Evolutionary conservation across 2,113 vertebrate species (phyloP).

Genomic region (Callithrix jacchus): DNA sequence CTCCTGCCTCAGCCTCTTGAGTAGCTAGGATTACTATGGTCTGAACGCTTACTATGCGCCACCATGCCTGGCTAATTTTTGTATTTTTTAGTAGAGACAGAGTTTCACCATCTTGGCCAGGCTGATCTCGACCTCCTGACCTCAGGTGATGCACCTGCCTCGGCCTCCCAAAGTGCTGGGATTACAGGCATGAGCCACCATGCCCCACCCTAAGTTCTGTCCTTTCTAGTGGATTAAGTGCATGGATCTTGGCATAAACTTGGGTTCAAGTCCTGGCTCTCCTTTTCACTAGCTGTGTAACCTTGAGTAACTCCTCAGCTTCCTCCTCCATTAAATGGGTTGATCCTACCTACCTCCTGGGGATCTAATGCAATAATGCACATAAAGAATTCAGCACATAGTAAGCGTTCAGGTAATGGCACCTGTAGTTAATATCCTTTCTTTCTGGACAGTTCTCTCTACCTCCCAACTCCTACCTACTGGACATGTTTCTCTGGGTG

Average conservation of each 20-base stretch:
- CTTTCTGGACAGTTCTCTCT: not conserved
- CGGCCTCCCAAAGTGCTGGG: no score
- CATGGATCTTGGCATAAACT: not conserved
- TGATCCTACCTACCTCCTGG: not conserved
- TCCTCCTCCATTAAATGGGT: constrained; percentile 1
- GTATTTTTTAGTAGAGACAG: no score
- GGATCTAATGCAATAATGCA: not conserved
- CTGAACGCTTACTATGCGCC: no score
- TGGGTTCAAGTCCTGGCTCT: not conserved
- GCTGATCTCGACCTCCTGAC: no score
- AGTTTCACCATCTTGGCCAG: no score
- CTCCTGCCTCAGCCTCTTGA: no score
- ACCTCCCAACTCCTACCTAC: not conserved
- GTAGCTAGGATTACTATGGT: no score
- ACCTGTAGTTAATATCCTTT: not conserved
- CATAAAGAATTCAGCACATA: not conserved
- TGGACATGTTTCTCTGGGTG: not conserved
- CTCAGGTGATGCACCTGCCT: no score
- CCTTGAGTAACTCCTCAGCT: not conserved
- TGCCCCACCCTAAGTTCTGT: not conserved
- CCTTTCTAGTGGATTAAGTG: not conserved
- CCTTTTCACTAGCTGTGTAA: not conserved
- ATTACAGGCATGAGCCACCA: no score
- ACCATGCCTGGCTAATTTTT: no score
- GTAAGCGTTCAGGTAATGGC: not conserved